Percentiles rank a stretch among this genome's conserved stretches.
Evolutionary conservation across 2,797 vertebrate genomes (phyloP).

Genomic region (Paedocypris micromegethes): DNA sequence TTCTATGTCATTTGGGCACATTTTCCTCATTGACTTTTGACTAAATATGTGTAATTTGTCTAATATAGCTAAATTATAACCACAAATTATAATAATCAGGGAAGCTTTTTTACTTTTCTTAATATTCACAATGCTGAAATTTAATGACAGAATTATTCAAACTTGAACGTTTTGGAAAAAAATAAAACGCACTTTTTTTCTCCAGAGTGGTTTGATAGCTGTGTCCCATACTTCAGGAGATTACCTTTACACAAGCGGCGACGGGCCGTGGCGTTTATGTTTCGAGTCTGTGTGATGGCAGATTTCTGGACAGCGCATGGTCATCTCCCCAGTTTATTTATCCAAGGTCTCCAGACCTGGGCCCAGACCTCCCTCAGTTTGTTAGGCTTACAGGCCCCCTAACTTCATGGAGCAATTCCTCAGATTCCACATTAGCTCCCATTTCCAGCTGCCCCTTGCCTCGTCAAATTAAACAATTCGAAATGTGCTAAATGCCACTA

Average conservation of each 20-base stretch:
- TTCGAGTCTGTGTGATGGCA: constrained; percentile 68
- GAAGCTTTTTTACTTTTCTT: no score
- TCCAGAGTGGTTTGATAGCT: constrained; percentile 51
- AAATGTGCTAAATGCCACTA: constrained; percentile 43
- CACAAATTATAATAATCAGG: no score
- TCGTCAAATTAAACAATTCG: constrained; percentile 56
- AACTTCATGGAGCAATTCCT: constrained; percentile 77
- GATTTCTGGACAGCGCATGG: constrained; percentile 76
- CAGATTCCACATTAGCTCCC: constrained; percentile 77
- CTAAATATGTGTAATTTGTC: no score
- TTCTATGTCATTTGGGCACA: no score
- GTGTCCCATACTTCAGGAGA: constrained; percentile 56
- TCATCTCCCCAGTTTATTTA: constrained; percentile 81
- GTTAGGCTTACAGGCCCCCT: constrained; percentile 78
- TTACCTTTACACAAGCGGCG: constrained; percentile 54
- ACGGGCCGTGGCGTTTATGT: constrained; percentile 60
- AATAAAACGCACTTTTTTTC: constrained; percentile 40
- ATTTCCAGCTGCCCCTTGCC: constrained; percentile 73
- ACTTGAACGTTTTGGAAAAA: constrained; percentile 38
- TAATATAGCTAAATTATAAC: no score
- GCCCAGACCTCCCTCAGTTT: constrained; percentile 82
- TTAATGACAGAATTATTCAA: constrained; percentile 36
- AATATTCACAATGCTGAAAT: no score
- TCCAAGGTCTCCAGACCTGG: constrained; percentile 78
- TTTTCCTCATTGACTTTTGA: no score